Percentiles rank a stretch among this genome's conserved stretches.
Conservation (phyloP, 2,797 vertebrate genomes). For the Arrhamphus sclerolepis region DNA sequence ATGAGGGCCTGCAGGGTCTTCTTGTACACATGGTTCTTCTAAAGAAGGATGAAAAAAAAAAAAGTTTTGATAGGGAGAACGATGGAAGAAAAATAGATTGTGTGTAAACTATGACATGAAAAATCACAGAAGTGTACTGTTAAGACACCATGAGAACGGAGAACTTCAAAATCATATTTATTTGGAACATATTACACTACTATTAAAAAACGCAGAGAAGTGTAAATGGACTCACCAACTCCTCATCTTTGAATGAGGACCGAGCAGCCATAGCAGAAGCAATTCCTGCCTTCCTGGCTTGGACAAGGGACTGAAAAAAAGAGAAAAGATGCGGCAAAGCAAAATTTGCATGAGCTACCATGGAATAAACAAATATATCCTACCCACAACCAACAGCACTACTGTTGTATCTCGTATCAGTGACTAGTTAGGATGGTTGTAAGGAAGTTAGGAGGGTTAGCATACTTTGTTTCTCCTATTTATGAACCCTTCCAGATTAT, state of each 20-base stretch:
- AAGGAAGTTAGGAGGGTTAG: conserved; percentile 47
- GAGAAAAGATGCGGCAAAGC: conserved; percentile 15
- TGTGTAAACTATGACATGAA: no score
- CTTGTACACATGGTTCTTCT: conserved; percentile 99
- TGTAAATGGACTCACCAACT: conserved; percentile 87
- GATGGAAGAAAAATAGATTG: no score
- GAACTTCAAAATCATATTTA: neutral
- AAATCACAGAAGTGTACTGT: no score
- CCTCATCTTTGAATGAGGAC: conserved; percentile 96
- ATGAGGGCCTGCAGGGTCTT: conserved; percentile 98
- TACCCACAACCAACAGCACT: conserved; percentile 48
- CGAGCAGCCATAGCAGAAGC: conserved; percentile 95
- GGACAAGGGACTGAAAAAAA: conserved; percentile 89
- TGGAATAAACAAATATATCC: conserved; percentile 15
- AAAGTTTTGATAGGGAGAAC: no score
- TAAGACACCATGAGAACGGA: neutral
- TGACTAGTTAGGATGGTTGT: conserved; percentile 13
- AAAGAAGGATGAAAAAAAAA: neutral
- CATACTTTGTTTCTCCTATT: conserved; percentile 4
- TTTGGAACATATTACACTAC: neutral
- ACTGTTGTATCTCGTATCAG: conserved; percentile 12
- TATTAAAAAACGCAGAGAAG: no score
- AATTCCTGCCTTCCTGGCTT: conserved; percentile 96
- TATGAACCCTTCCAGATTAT: conserved; percentile 27
- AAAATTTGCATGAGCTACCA: conserved; percentile 23